Evolutionary conservation across 2,888 invertebrate species (phyloP), one percentile per base, ranked within the genome.

Genomic region (Monochamus alternatus): DNA sequence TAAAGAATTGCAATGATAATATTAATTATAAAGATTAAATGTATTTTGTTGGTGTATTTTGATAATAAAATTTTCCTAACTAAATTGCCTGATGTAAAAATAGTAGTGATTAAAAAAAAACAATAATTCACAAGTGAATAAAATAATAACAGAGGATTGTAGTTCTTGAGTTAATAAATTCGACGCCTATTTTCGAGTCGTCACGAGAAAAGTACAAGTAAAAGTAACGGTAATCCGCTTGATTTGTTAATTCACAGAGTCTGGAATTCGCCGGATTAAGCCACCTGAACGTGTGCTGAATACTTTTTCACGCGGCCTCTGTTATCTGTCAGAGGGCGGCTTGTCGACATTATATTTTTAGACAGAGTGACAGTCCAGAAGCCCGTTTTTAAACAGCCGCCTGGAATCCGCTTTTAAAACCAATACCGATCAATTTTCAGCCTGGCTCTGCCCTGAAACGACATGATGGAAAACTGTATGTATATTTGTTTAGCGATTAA

Each of bases 291-390:
- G 69, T 64, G 69, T 69, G 69, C 69, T 64, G 22, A 58, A 63
- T 66, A 44, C 58, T 59, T 65, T 67, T 76, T 55, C 76, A 77
- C 74, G 75, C 75, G 68, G 75, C 69, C 55, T n/a, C 64, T 77
- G 77, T 72, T 77, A 77, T 77, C 63, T 73, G 73, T 79, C 77
- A 79, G 72, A 79, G 63, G 75, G 55, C 67, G 52, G 67, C 55
- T 67, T 78, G 74, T 75, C 75, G 62, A 78, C 74, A 74, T 65
- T 77, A 75, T 78, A 75, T 78, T 78, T 78, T 74, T 74, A 72
- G 72, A 66, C 66, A 63, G 70, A 75, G 70, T 75, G 59, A 64
- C 72, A 72, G 72, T 64, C 38, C 55, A 64, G 64, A 58, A 52
- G 51, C 51, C 52, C 72, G 64, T 47, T 63, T 70, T 51, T 72